Percentiles rank a stretch among this genome's conserved stretches.
These are phyloP conservation scores for Petrocephalus zakoni DNA, from an alignment of 2,113 vertebrate genomes.

Conservation along the genomic window DNA sequence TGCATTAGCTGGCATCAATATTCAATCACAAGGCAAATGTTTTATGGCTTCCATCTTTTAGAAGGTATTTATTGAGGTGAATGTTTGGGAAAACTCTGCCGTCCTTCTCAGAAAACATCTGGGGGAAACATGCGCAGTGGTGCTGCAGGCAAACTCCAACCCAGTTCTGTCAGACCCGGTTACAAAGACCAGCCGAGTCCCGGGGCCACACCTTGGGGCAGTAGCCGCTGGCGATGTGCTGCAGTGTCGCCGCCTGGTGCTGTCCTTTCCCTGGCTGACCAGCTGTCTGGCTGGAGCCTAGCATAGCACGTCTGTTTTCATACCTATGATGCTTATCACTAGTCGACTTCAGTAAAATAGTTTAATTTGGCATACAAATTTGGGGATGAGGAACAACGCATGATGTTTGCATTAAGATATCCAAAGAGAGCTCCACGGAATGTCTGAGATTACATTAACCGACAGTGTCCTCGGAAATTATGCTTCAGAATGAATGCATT, in stretches of 20 bases:
- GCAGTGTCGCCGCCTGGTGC: background rate
- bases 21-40: conserved; percentile 29
- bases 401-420: conserved; percentile 10
- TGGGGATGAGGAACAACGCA: background rate
- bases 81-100: conserved; percentile 31
- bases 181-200: conserved; percentile 38
- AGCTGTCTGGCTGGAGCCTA: background rate
- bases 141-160: conserved; percentile 34
- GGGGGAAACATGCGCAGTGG: conserved; percentile 46
- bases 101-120: conserved; percentile 43
- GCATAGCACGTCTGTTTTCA: background rate
- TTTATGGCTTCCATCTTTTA: conserved; percentile 38
- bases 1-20: conserved; percentile 16
- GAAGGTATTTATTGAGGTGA: conserved; percentile 45
- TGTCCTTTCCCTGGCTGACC: background rate
- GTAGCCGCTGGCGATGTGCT: background rate
- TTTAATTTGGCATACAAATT: background rate
- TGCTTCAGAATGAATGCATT: background rate
- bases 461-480: background rate
- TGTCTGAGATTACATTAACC: conserved; percentile 1
- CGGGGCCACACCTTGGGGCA: conserved; percentile 8
- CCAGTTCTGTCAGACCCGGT: conserved; percentile 39
- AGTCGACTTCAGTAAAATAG: background rate
- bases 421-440: background rate
- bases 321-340: background rate